These are phyloP conservation scores for Alentia gelatinosa DNA, from an alignment of 2,888 invertebrate species.

Conservation along the genomic window DNA sequence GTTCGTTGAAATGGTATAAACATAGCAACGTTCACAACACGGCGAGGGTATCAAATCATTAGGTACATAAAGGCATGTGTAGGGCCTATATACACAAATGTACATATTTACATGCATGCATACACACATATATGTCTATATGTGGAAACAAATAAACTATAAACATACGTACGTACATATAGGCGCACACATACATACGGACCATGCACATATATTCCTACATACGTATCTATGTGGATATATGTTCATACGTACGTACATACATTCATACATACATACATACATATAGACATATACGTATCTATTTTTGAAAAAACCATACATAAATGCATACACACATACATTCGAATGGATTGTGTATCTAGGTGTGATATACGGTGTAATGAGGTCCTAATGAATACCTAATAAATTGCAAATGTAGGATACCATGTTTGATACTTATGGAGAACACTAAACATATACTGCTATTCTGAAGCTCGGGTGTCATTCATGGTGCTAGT, in stretches of 20 bases:
- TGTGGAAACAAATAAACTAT: neutral
- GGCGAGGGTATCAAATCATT: too few species aligned
- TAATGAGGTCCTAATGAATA: too few species aligned
- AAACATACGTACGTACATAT: neutral
- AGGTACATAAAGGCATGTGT: neutral
- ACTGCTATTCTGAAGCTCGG: too few species aligned
- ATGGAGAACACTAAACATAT: too few species aligned
- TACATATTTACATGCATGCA: neutral
- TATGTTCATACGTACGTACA: neutral
- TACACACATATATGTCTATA: neutral
- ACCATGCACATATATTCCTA: neutral
- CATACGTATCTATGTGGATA: neutral
- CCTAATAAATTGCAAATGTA: too few species aligned
- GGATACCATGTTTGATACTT: too few species aligned
- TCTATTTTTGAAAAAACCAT: neutral
- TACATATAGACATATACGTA: conserved; percentile 33
- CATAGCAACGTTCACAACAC: too few species aligned
- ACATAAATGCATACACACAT: neutral
- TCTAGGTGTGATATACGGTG: too few species aligned
- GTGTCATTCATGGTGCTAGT: neutral
- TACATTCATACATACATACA: conserved; percentile 39
- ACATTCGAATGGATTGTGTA: too few species aligned
- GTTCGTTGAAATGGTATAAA: too few species aligned
- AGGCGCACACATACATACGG: conserved; percentile 25
- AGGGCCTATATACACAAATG: neutral